Percentiles rank a stretch among this genome's conserved stretches.
Conservation (phyloP, 2,113 vertebrate species). For the Athene cunicularia region DNA sequence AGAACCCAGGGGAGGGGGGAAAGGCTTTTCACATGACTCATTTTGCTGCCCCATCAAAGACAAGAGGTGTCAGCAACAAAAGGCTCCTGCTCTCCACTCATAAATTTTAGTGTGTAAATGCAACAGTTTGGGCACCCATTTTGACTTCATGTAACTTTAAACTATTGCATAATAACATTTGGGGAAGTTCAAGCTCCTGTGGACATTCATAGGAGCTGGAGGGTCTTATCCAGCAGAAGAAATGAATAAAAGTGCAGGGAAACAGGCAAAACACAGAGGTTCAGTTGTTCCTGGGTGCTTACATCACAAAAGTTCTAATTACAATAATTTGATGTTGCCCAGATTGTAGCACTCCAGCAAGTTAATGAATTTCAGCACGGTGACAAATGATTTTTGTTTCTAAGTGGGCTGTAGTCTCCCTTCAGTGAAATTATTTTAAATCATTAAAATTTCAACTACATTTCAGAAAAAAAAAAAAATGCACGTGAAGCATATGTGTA, state of each 20-base stretch:
- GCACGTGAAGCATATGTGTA: neutral
- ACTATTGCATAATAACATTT: neutral
- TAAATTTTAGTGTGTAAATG: neutral
- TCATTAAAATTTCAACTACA: neutral
- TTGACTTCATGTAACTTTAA: neutral
- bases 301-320: neutral
- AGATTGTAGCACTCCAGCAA: neutral
- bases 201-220: neutral
- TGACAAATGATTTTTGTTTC: neutral
- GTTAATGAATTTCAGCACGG: neutral
- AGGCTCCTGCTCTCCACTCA: neutral
- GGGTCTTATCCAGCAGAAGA: neutral
- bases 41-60: neutral
- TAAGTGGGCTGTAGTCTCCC: neutral
- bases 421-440: neutral
- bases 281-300: neutral
- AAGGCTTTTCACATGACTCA: neutral
- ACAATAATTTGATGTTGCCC: neutral
- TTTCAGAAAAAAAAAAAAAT: neutral
- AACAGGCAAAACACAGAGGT: neutral
- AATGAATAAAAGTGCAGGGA: neutral
- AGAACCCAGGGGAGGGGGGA: neutral
- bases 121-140: neutral
- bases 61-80: neutral
- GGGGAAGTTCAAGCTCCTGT: neutral